Conservation (phyloP, 2,113 vertebrate species). For the Tenebrosternarchus preto region DNA sequence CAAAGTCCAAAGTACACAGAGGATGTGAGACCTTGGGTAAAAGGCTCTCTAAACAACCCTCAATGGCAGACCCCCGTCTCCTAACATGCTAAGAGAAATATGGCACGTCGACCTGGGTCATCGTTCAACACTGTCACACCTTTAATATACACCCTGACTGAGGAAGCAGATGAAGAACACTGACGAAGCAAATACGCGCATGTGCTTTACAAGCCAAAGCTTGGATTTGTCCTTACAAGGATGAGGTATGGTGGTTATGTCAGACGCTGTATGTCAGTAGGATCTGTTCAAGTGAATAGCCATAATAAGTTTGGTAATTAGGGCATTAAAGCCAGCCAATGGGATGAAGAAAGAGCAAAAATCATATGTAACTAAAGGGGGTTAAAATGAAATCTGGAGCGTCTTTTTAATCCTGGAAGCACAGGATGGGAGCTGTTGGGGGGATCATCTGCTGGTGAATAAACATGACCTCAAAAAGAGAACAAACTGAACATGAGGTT, state of each 20-base stretch:
- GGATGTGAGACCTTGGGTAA: neutral
- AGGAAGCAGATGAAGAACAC: too few species aligned
- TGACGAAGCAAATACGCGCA: too few species aligned
- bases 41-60: neutral
- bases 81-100: neutral
- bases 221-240: neutral
- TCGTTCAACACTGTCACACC: neutral
- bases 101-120: neutral
- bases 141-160: neutral
- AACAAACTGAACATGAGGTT: neutral
- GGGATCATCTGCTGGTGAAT: neutral
- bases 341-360: neutral
- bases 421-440: neutral
- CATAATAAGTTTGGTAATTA: neutral
- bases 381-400: neutral
- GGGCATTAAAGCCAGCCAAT: neutral
- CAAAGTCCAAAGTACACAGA: constrained; percentile 1
- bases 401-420: neutral
- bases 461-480: constrained; percentile 3
- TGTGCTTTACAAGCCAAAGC: neutral
- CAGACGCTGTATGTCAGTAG: neutral
- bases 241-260: neutral
- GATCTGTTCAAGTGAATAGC: neutral
- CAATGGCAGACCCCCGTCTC: neutral
- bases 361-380: neutral